Base-by-base conservation (phyloP, 2,113 vertebrate genomes). In the Callaeas wilsoni region DNA sequence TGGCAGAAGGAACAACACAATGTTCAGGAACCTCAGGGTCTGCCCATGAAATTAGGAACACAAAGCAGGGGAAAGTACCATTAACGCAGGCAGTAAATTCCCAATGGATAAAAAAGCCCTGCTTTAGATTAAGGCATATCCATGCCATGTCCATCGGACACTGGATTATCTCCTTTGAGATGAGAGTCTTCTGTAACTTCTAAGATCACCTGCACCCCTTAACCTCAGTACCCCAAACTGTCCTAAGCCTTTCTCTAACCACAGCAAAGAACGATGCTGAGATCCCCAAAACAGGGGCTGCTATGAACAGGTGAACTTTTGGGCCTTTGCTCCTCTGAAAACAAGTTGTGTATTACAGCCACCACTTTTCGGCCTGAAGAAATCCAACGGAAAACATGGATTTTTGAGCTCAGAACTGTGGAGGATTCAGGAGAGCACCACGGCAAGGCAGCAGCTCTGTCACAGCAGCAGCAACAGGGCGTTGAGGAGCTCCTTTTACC, bases 281-380 rank as follows among this genome's bases (percentile, higher is more conserved):
- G 15, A 44, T 5, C 39, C 65, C 56, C 65, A 65, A 6, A 65
- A n/a, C 4, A 25, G 13, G 4, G 32, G 17, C 44, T 85, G 8
- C 70, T 4, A 5, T 3, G 1, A 63, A 9, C 0, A 33, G 21
- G 18, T 5, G 44, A 85, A 49, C 32, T 10, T 16, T 25, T 13
- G 50, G 70, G 63, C 41, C 52, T 64, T 2, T 30, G 47, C 74
- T 79, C 65, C 78, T 47, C 44, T 19, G 26, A 6, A 69, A 76
- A 7, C 3, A n/a, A 53, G 3, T 6, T 59, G 50, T n/a, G n/a
- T 10, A 3, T 19, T 22, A 4, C 12, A 74, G 74, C 6, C 69
- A 56, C 19, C 25, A 8, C 52, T 25, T 46, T 10, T 8, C 21
- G 79, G 18, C 42, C 27, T 3, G 17, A 42, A 25, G 52, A 78